Evolutionary conservation across 2,888 invertebrate genomes (phyloP), one percentile per base, ranked within the genome.

Genomic region (Tetropium fuscum): DNA sequence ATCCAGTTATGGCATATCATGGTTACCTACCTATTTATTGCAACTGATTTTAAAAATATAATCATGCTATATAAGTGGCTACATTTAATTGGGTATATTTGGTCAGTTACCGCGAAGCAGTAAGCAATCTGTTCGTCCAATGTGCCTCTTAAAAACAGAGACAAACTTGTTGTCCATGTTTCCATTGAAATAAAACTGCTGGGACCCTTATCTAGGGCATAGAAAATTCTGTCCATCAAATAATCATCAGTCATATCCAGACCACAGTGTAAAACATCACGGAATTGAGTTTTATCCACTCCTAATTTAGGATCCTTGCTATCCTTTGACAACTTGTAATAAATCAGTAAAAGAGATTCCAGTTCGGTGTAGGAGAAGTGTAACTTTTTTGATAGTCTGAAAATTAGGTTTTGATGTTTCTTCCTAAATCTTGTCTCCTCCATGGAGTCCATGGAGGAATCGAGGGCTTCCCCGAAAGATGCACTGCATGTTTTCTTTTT

Each of bases 221-320:
- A 82, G 78, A 88, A 84, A 4, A 89, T 87, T 0, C 88, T 82
- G 66, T 88, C 88, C 81, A 88, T 87, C 75, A 88, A 84, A 43
- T 84, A 83, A 43, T 89, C 86, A 73, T 92, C 91, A 0, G 90
- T 90, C 85, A 93, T 89, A 16, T 89, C 87, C 49, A 93, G 87
- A 0, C 86, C 84, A 1, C 85, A 86, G 70, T 89, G 87, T 0
- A 88, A 81, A 0, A 90, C 82, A 59, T 87, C 86, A 13, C 86
- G 80, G 66, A 90, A 88, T 76, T 89, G 88, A n/a, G 81, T 73
- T 60, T 82, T 82, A 1, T 80, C 82, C 70, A 86, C 83, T 11
- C 78, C 77, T 41, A 76, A 76, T 57, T 80, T 76, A n/a, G 55
- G 44, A 20, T 68, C 68, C 1, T 65, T 61, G 20, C 76, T 75